These are phyloP conservation scores for Indri indri DNA, from an alignment of 2,113 vertebrate species.

Conservation along the genomic window DNA sequence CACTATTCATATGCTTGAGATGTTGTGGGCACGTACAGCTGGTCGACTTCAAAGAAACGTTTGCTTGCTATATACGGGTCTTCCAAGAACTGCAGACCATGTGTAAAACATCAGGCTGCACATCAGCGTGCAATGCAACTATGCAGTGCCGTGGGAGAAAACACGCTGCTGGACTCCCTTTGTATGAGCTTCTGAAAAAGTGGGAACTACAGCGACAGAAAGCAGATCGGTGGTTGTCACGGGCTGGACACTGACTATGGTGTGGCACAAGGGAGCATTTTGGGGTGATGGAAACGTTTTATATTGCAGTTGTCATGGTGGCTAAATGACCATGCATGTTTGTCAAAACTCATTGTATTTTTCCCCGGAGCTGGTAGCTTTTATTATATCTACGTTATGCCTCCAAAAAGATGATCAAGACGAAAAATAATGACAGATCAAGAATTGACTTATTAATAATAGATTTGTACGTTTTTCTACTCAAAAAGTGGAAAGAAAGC, in stretches of 20 bases:
- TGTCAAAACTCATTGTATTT: background rate
- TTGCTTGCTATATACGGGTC: background rate
- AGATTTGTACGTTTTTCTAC: background rate
- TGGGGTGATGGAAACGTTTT: background rate
- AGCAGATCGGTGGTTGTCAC: background rate
- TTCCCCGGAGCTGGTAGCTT: background rate
- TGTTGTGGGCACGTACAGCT: rapidly evolving
- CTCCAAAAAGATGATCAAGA: background rate
- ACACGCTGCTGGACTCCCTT: rapidly evolving
- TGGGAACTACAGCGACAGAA: background rate
- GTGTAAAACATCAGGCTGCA: background rate
- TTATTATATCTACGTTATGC: background rate
- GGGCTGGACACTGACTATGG: rapidly evolving
- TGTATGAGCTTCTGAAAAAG: background rate
- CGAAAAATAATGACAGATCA: background rate
- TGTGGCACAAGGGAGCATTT: rapidly evolving
- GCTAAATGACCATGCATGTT: rapidly evolving
- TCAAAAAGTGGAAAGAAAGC: background rate
- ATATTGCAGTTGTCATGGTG: rapidly evolving
- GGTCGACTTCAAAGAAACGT: background rate
- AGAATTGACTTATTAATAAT: background rate
- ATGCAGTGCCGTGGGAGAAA: rapidly evolving
- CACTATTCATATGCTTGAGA: background rate
- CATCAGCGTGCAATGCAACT: rapidly evolving
- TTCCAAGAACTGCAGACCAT: background rate